A percentile compares a stretch with the other conserved stretches of the same genome.
Conservation (phyloP, 2,113 vertebrate genomes). For the Sinocyclocheilus maitianheensis region DNA sequence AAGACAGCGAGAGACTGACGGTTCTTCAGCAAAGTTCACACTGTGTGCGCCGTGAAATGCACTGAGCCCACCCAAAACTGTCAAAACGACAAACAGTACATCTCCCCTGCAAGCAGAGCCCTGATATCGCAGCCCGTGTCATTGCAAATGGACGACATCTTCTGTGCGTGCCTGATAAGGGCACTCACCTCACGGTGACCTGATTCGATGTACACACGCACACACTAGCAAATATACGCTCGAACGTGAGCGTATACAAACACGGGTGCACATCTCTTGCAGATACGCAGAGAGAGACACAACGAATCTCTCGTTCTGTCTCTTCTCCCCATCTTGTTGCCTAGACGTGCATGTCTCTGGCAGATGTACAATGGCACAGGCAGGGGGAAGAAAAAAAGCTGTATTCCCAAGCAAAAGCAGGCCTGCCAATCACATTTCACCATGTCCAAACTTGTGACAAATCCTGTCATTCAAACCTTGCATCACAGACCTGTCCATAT, state of each 20-base stretch:
- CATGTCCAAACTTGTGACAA: constrained; percentile 66
- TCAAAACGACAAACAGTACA: constrained; percentile 72
- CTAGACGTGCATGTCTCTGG: constrained; percentile 57
- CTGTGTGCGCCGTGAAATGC: constrained; percentile 65
- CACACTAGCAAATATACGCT: constrained; percentile 42
- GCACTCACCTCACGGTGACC: constrained; percentile 70
- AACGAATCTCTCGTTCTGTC: constrained; percentile 46
- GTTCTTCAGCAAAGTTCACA: constrained; percentile 71
- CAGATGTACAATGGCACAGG: constrained; percentile 46
- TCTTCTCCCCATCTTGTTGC: constrained; percentile 38
- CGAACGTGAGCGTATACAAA: constrained; percentile 21
- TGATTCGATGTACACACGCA: constrained; percentile 53
- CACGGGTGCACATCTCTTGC: constrained; percentile 9
- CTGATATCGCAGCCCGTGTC: constrained; percentile 67
- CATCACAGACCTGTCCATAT: constrained; percentile 49
- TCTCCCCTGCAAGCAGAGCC: constrained; percentile 62
- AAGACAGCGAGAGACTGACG: constrained; percentile 67
- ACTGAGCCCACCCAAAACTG: constrained; percentile 70
- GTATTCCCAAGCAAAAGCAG: constrained; percentile 54
- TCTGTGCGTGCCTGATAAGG: constrained; percentile 69
- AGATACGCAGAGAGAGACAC: constrained; percentile 29
- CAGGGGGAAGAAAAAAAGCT: constrained; percentile 28
- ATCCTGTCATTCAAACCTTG: constrained; percentile 67
- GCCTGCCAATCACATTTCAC: constrained; percentile 66
- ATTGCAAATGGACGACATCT: constrained; percentile 71